Evolutionary conservation across 1,140 invertebrate species (phyloP).

Genomic region (Pseudomyrmex flavicornis): DNA sequence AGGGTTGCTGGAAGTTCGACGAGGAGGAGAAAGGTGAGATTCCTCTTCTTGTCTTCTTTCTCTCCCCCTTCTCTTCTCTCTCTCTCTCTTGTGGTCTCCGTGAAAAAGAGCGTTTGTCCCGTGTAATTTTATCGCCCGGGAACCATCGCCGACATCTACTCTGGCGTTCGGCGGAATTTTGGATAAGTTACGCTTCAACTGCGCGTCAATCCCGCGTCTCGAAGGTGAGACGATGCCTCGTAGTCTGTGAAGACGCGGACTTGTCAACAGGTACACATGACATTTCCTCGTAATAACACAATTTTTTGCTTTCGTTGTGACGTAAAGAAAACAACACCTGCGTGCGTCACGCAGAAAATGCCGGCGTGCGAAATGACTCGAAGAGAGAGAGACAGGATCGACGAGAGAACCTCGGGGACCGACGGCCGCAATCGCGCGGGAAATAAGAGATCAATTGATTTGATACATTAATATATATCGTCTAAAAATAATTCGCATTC

Average conservation of each 20-base stretch:
- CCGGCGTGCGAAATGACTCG: neutral
- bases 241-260: too few relatives aligned
- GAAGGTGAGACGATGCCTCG: too few relatives aligned
- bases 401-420: neutral
- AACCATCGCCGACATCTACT: too few relatives aligned
- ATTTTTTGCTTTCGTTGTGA: neutral
- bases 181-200: neutral
- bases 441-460: slow-evolving; percentile 11
- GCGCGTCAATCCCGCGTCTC: neutral
- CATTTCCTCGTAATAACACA: neutral
- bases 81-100: neutral
- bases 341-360: neutral
- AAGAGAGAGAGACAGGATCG: neutral
- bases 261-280: neutral
- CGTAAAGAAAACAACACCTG: too few relatives aligned
- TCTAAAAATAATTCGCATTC: slow-evolving; percentile 57
- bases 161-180: neutral
- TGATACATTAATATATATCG: slow-evolving; percentile 18
- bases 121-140: too few relatives aligned
- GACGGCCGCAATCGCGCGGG: too few relatives aligned
- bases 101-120: too few relatives aligned
- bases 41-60: neutral
- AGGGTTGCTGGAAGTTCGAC: slow-evolving; percentile 87
- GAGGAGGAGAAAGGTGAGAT: slow-evolving; percentile 86
- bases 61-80: too few relatives aligned